phyloP scores from a whole-genome alignment of 2,888 invertebrate genomes.

The Xylophagus ater region DNA sequence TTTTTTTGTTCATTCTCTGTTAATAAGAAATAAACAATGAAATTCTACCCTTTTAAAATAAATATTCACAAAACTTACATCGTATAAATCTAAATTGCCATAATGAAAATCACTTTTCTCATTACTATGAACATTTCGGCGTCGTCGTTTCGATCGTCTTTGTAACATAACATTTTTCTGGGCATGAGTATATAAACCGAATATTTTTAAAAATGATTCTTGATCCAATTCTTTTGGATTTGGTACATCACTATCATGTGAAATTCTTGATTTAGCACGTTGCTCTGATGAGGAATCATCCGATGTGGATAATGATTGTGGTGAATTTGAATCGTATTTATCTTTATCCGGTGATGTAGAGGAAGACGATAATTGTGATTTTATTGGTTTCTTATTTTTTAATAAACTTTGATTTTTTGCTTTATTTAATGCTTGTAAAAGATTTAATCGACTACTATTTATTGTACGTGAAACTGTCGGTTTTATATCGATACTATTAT shows the following conservation, averaged over 20 bases:
- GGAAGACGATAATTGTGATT: constrained; percentile 6
- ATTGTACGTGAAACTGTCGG: constrained; percentile 22
- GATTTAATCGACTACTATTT: constrained; percentile 30
- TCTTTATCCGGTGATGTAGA: constrained; percentile 1
- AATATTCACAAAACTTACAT: constrained; percentile 6
- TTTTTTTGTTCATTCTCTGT: constrained; percentile 26
- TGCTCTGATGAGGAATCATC: constrained; percentile 25
- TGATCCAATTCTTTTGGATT: constrained; percentile 28
- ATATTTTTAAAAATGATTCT: constrained; percentile 31
- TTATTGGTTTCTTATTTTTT: not conserved
- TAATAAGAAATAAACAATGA: constrained; percentile 11
- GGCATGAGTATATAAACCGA: constrained; percentile 31
- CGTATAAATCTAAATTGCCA: constrained; percentile 30
- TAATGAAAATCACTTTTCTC: constrained; percentile 36
- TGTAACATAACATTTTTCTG: constrained; percentile 29
- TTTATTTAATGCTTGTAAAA: constrained; percentile 32
- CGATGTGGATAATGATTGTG: constrained; percentile 19
- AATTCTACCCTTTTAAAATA: constrained; percentile 3
- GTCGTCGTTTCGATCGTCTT: constrained; percentile 34
- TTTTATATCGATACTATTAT: too few relatives aligned
- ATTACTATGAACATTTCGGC: constrained; percentile 33
- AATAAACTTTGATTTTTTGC: constrained; percentile 24
- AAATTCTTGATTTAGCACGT: constrained; percentile 12
- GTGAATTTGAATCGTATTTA: constrained; percentile 18
- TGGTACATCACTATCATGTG: too few relatives aligned